A percentile compares a stretch with the other conserved stretches of the same genome.
These are phyloP conservation scores for Idris sp. DNA, from an alignment of 1,140 invertebrate genomes.

Conservation along the genomic window DNA sequence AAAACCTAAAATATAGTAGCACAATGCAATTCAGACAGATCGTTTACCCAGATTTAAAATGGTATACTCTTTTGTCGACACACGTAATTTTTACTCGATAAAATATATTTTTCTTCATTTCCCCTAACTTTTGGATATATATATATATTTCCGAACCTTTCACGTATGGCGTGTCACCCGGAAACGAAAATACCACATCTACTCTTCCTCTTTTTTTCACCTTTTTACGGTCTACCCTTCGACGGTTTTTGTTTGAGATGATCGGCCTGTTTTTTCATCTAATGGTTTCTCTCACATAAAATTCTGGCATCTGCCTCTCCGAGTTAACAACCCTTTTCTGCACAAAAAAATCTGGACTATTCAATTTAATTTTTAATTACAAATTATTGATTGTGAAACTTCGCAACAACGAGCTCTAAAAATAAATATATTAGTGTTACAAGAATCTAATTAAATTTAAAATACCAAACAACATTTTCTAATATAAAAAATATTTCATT, in stretches of 20 bases:
- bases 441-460: too few species aligned
- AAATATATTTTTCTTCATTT: conserved; percentile 58
- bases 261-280: conserved; percentile 66
- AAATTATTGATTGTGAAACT: conserved; percentile 22
- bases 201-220: conserved; percentile 66
- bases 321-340: conserved; percentile 70
- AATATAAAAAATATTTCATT: too few species aligned
- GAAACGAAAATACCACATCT: conserved; percentile 70
- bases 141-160: conserved; percentile 58
- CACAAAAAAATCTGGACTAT: conserved; percentile 51
- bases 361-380: conserved; percentile 35
- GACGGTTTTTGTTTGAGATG: conserved; percentile 70
- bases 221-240: conserved; percentile 63
- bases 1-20: conserved; percentile 44
- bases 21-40: conserved; percentile 54
- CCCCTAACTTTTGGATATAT: conserved; percentile 43
- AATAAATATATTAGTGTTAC: too few species aligned
- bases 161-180: conserved; percentile 62
- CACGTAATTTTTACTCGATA: conserved; percentile 57
- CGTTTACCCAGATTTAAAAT: conserved; percentile 50
- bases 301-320: conserved; percentile 52
- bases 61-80: conserved; percentile 55
- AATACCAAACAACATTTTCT: too few species aligned
- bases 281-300: conserved; percentile 74
- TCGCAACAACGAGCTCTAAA: too few species aligned